Evolutionary conservation across 2,888 invertebrate genomes (phyloP).

Genomic region (Platypus cylindrus): DNA sequence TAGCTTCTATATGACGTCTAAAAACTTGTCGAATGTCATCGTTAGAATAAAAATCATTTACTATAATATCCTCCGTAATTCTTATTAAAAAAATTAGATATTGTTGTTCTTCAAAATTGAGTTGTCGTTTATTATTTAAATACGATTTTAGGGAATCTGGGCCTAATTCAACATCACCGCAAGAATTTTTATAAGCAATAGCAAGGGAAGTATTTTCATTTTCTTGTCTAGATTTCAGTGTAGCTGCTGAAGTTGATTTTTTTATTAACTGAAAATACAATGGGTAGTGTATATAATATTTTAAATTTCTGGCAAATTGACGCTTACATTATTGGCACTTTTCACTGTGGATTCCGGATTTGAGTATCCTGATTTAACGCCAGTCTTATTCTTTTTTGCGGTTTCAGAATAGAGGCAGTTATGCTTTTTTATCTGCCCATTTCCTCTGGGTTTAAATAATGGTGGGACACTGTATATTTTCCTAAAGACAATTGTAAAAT

Average conservation of each 20-base stretch:
- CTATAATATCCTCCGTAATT: constrained; percentile 45
- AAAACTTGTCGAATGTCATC: constrained; percentile 40
- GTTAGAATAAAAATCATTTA: constrained; percentile 40
- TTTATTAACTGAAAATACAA: no score
- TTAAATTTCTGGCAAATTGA: no score
- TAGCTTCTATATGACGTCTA: constrained; percentile 38
- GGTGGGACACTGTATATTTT: constrained; percentile 6
- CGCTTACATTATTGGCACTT: no score
- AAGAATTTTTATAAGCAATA: no score
- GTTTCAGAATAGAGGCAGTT: constrained; percentile 12
- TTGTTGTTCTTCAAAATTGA: constrained; percentile 26
- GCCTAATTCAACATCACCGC: no score
- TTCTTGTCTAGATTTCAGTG: background rate
- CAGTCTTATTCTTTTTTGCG: background rate
- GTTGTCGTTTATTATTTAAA: no score
- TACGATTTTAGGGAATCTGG: no score
- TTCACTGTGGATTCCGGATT: no score
- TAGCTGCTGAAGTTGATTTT: no score
- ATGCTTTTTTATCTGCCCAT: constrained; percentile 12
- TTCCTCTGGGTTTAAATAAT: constrained; percentile 4
- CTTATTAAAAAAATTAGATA: constrained; percentile 31
- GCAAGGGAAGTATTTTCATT: no score
- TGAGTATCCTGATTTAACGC: background rate
- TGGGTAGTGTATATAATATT: no score
- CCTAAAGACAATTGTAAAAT: constrained; percentile 6